Conservation (phyloP, 2,888 invertebrate genomes). For the Seira ritae region DNA sequence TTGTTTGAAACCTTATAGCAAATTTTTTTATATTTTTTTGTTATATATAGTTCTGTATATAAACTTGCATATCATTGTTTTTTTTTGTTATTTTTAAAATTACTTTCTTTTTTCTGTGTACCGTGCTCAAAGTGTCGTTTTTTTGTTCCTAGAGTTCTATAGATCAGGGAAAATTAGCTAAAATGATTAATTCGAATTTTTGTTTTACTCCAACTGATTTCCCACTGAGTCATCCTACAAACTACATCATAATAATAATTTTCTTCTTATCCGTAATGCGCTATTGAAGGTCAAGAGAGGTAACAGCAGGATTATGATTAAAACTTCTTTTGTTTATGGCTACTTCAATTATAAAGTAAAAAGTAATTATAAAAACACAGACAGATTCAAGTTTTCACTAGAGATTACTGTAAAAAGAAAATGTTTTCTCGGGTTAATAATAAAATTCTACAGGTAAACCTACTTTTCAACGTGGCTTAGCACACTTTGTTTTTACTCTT, state of each 20-base stretch:
- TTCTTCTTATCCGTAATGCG: background rate
- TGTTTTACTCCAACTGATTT: background rate
- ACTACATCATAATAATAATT: background rate
- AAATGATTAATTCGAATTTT: slow-evolving; percentile 35
- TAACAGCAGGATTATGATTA: slow-evolving; percentile 18
- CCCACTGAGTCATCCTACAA: background rate
- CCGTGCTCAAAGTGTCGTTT: slow-evolving; percentile 42
- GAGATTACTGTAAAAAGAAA: slow-evolving; percentile 10
- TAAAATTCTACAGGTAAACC: slow-evolving; percentile 29
- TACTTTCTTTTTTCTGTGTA: slow-evolving; percentile 48
- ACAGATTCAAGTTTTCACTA: slow-evolving; percentile 26
- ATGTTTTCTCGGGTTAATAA: slow-evolving; percentile 15
- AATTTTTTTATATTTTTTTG: slow-evolving; percentile 26
- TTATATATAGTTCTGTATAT: slow-evolving; percentile 35
- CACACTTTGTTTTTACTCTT: slow-evolving; percentile 39
- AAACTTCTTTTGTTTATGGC: background rate
- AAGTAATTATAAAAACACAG: slow-evolving; percentile 22
- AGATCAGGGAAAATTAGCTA: slow-evolving; percentile 6
- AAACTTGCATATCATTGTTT: slow-evolving; percentile 23
- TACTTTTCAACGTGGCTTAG: slow-evolving; percentile 32
- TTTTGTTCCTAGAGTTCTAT: background rate
- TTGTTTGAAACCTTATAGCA: slow-evolving; percentile 15
- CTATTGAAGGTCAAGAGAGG: background rate
- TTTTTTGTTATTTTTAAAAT: slow-evolving; percentile 27
- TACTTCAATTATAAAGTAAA: background rate